phyloP scores from a whole-genome alignment of 1,140 invertebrate genomes.

The Parapsyche elsis region DNA sequence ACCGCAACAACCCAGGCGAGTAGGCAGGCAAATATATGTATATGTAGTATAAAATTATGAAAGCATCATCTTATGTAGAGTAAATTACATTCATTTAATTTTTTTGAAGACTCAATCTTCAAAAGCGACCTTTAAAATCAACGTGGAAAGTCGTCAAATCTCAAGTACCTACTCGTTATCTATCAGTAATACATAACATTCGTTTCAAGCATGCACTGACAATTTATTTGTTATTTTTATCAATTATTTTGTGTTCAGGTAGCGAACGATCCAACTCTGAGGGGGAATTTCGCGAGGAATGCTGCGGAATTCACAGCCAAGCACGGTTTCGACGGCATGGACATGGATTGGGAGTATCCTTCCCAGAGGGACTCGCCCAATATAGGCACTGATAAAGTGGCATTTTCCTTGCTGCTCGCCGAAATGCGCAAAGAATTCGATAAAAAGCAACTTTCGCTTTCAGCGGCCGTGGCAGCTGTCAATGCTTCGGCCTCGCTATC shows the following conservation, averaged over 20 bases:
- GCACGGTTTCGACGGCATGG: conserved; percentile 83
- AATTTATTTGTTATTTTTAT: not conserved
- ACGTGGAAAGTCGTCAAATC: no score
- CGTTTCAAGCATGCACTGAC: not conserved
- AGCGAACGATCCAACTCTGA: conserved; percentile 64
- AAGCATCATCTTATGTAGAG: no score
- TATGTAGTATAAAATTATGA: no score
- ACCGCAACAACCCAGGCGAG: no score
- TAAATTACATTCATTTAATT: no score
- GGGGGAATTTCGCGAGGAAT: conserved; percentile 71
- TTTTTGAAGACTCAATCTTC: no score
- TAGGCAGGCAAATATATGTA: no score
- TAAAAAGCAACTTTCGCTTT: conserved; percentile 67
- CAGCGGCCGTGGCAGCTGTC: conserved; percentile 72
- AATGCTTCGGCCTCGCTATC: conserved; percentile 67
- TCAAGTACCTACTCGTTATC: no score
- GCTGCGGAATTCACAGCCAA: conserved; percentile 70
- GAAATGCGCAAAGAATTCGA: conserved; percentile 71
- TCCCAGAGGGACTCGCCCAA: conserved; percentile 72
- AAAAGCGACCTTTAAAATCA: no score
- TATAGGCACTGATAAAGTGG: conserved; percentile 64
- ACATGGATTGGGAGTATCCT: conserved; percentile 87
- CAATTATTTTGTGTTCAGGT: conserved; percentile 60
- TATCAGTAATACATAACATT: no score
- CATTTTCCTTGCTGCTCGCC: conserved; percentile 68